These are phyloP conservation scores for Felis catus DNA, from an alignment of 2,113 vertebrate genomes.

Conservation along the genomic window F.catus_Fca126_mat1.0 CM031415.1:95267001-95267500, in stretches of 20 bases:
- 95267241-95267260: not conserved
- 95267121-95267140: not conserved
- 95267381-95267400: not conserved
- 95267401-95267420: not conserved
- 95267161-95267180: not conserved
- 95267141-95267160: not conserved
- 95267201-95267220: not conserved
- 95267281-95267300: not conserved
- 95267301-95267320: not conserved
- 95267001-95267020: not conserved
- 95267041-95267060: not conserved
- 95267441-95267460: not conserved
- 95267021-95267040: not conserved
- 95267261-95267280: not conserved
- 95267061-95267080: not conserved
- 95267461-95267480: not conserved
- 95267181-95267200: constrained; percentile 5
- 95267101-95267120: constrained; percentile 4
- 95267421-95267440: not conserved
- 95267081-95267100: not conserved
- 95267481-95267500: not conserved
- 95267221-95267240: not conserved
- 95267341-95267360: not conserved
- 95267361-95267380: not conserved
- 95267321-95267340: not conserved